These are phyloP conservation scores for Phenacoccus solenopsis DNA, from an alignment of 1,140 invertebrate species.

Conservation along the genomic window DNA sequence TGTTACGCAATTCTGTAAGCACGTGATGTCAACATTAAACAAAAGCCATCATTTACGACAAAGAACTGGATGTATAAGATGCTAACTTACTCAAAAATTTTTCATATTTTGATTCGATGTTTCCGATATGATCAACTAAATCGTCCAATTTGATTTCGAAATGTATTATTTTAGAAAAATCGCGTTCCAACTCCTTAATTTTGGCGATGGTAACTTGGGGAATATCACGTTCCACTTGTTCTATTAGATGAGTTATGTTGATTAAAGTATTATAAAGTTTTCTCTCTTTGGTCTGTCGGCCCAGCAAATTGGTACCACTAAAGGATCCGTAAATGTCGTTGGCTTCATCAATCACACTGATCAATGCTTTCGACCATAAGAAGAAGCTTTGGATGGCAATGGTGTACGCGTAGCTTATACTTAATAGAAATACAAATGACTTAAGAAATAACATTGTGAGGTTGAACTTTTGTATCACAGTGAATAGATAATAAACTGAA, in stretches of 20 bases:
- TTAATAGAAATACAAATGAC: not conserved
- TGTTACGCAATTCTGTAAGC: not conserved
- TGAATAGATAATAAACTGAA: not conserved
- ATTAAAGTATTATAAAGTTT: not conserved
- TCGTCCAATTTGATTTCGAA: constrained; percentile 6
- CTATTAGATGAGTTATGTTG: not conserved
- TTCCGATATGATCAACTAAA: not conserved
- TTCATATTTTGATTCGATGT: not conserved
- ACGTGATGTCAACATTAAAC: too few species aligned
- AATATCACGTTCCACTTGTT: not conserved
- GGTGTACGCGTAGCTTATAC: not conserved
- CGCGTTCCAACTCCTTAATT: not conserved
- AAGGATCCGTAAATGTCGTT: not conserved
- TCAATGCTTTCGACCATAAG: not conserved
- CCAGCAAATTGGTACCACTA: not conserved
- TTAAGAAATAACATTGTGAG: not conserved
- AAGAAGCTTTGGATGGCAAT: not conserved
- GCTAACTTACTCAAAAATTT: not conserved
- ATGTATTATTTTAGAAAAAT: constrained; percentile 5
- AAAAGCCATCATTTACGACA: too few species aligned
- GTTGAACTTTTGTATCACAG: not conserved
- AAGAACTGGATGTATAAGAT: too few species aligned
- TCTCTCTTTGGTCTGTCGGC: not conserved
- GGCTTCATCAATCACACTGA: not conserved
- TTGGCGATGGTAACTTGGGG: not conserved